Conservation (phyloP, 2,888 invertebrate genomes). For the Caenorhabditis imperialis region DNA sequence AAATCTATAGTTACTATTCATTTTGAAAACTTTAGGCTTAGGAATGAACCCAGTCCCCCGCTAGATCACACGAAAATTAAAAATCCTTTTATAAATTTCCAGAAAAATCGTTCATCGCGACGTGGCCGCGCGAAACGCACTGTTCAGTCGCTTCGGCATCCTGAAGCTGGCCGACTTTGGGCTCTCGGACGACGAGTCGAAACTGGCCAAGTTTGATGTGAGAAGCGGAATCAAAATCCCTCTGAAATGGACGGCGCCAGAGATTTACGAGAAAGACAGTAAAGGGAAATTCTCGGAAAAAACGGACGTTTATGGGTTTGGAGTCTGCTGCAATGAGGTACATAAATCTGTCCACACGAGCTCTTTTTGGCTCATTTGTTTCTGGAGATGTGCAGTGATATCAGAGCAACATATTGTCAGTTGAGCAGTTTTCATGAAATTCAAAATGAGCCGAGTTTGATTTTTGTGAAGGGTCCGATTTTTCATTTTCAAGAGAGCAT, state of each 20-base stretch:
- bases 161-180: constrained; percentile 48
- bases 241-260: constrained; percentile 30
- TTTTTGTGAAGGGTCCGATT: no score
- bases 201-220: constrained; percentile 4
- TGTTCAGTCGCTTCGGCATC: constrained; percentile 45
- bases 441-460: no score
- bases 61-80: neutral
- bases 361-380: no score
- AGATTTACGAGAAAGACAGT: neutral
- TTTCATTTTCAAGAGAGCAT: no score
- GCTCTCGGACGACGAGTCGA: constrained; percentile 14
- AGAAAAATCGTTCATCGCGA: constrained; percentile 55
- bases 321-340: constrained; percentile 43
- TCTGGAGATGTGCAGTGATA: no score
- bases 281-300: constrained; percentile 30
- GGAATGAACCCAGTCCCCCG: no score
- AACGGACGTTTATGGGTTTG: constrained; percentile 52
- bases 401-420: no score
- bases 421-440: no score
- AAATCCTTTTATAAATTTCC: neutral
- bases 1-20: neutral
- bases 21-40: no score
- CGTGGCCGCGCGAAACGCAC: constrained; percentile 51
- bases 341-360: no score
- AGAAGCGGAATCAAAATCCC: constrained; percentile 13